phyloP scores from a whole-genome alignment of 2,113 vertebrate genomes.

The Isurus oxyrinchus region DNA sequence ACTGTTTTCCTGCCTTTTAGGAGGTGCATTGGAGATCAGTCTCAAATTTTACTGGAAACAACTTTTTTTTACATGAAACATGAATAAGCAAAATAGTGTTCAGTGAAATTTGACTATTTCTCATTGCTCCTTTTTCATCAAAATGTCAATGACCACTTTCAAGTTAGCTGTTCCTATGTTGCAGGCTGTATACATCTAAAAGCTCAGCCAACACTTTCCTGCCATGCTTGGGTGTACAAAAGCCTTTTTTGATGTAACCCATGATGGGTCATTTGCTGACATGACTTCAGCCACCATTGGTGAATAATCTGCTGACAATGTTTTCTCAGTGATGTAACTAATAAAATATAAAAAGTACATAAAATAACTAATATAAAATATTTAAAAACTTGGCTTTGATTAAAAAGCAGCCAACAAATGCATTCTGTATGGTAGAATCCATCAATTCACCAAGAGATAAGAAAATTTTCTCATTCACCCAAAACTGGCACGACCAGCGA shows the following conservation, averaged over 20 bases:
- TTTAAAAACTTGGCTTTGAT: too few relatives aligned
- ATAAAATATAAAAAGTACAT: too few relatives aligned
- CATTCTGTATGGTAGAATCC: too few relatives aligned
- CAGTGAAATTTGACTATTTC: not conserved
- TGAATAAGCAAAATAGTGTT: not conserved
- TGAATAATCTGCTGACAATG: not conserved
- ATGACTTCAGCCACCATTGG: not conserved
- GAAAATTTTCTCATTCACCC: too few relatives aligned
- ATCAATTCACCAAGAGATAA: too few relatives aligned
- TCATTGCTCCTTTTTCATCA: not conserved
- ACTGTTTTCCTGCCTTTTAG: not conserved
- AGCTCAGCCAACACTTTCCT: not conserved
- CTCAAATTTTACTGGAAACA: not conserved
- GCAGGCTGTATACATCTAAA: too few relatives aligned
- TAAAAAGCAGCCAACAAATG: too few relatives aligned
- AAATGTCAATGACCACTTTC: not conserved
- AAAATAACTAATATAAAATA: too few relatives aligned
- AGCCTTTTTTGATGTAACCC: too few relatives aligned
- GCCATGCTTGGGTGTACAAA: not conserved
- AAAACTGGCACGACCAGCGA: too few relatives aligned
- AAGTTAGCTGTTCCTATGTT: not conserved
- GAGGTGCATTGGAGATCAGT: not conserved
- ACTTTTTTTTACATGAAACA: not conserved
- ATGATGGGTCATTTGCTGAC: not conserved
- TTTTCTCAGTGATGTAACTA: too few relatives aligned